Conservation (phyloP, 2,113 vertebrate genomes). For the Thunnus maccoyii region DNA sequence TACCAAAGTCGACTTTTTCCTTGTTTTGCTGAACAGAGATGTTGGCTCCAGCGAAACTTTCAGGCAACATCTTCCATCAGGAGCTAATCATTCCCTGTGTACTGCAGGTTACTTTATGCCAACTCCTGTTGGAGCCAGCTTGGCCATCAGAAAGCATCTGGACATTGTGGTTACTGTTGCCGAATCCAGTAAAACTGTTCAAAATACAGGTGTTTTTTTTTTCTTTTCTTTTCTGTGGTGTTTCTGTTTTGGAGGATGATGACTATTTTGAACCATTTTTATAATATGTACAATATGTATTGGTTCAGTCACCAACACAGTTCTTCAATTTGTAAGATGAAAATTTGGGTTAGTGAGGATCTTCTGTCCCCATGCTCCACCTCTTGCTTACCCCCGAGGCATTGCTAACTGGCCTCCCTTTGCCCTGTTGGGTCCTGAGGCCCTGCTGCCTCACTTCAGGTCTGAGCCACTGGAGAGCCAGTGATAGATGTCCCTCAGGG, state of each 20-base stretch:
- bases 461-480: conserved; percentile 59
- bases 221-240: background rate
- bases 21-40: conserved; percentile 36
- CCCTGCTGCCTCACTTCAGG: conserved; percentile 50
- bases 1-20: conserved; percentile 14
- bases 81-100: conserved; percentile 26
- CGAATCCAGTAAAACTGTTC: no score
- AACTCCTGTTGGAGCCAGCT: conserved; percentile 13
- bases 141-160: conserved; percentile 8
- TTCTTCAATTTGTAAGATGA: background rate
- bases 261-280: background rate
- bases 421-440: conserved; percentile 49
- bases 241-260: background rate
- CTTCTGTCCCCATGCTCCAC: background rate
- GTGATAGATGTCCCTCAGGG: conserved; percentile 67
- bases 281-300: no score
- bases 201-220: no score
- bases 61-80: conserved; percentile 42
- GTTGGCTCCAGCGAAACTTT: conserved; percentile 29
- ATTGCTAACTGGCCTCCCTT: conserved; percentile 44
- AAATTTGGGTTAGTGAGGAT: conserved; percentile 10
- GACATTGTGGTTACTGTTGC: conserved; percentile 8
- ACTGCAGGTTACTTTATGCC: conserved; percentile 2
- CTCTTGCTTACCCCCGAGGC: conserved; percentile 14
- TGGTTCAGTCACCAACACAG: background rate